phyloP scores from a whole-genome alignment of 2,888 invertebrate species.

The Macrosiphum euphorbiae region DNA sequence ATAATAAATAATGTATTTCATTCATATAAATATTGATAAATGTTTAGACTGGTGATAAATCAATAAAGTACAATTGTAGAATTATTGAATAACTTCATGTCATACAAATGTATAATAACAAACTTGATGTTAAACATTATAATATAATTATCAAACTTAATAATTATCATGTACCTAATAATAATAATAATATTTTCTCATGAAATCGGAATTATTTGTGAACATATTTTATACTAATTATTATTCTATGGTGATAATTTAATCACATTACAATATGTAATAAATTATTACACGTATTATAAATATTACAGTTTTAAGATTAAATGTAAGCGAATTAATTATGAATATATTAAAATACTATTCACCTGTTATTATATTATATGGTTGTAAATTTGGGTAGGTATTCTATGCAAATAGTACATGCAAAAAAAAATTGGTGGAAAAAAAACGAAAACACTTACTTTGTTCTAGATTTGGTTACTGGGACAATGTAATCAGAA shows the following conservation, averaged over 20 bases:
- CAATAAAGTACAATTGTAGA: not conserved
- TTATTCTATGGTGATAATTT: not conserved
- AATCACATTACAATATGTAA: not conserved
- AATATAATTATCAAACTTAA: not conserved
- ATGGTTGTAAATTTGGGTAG: not conserved
- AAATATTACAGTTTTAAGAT: not conserved
- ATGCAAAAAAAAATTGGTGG: not conserved
- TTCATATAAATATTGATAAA: not conserved
- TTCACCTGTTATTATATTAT: not conserved
- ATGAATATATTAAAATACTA: not conserved
- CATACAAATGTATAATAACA: not conserved
- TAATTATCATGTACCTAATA: not conserved
- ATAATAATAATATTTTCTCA: not conserved
- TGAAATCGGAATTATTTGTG: not conserved
- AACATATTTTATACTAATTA: not conserved
- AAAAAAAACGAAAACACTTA: constrained; percentile 31
- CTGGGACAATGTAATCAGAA: not conserved
- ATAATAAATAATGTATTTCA: not conserved
- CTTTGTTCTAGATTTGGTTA: constrained; percentile 41
- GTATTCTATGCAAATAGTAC: not conserved
- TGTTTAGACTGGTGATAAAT: not conserved
- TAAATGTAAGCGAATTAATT: not conserved
- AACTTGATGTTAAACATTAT: not conserved
- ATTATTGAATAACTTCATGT: not conserved
- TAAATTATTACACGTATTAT: not conserved